Conservation (phyloP, 2,113 vertebrate species). For the Antechinus stuartii region DNA sequence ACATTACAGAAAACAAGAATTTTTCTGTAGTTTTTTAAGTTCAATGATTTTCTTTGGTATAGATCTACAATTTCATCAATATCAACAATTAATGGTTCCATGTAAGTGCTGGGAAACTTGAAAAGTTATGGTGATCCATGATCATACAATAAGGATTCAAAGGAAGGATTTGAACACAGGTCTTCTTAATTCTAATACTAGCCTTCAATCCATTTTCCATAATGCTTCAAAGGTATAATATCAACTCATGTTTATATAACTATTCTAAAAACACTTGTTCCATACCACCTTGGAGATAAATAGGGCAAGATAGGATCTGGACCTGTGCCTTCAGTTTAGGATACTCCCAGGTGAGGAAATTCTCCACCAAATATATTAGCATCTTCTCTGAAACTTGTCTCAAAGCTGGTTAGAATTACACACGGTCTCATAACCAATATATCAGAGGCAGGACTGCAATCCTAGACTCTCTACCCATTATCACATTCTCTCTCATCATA, state of each 20-base stretch:
- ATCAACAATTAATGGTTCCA: neutral
- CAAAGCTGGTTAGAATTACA: neutral
- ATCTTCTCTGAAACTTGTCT: neutral
- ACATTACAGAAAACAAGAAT: neutral
- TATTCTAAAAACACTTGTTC: neutral
- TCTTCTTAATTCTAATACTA: neutral
- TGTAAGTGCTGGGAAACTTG: neutral
- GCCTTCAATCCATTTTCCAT: neutral
- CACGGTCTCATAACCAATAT: neutral
- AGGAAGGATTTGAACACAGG: neutral
- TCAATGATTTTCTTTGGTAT: neutral
- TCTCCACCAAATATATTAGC: neutral
- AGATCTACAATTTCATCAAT: neutral
- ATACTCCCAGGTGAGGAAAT: neutral
- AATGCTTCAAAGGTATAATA: neutral
- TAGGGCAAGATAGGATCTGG: neutral
- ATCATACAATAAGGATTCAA: neutral
- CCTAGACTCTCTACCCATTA: neutral
- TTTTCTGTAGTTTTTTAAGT: constrained; percentile 9
- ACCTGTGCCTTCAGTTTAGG: neutral
- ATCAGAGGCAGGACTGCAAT: neutral
- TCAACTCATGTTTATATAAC: neutral
- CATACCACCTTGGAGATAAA: neutral
- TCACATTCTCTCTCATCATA: neutral
- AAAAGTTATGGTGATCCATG: neutral